Evolutionary conservation across 2,113 vertebrate species (phyloP).

Genomic region (Castor canadensis): DNA sequence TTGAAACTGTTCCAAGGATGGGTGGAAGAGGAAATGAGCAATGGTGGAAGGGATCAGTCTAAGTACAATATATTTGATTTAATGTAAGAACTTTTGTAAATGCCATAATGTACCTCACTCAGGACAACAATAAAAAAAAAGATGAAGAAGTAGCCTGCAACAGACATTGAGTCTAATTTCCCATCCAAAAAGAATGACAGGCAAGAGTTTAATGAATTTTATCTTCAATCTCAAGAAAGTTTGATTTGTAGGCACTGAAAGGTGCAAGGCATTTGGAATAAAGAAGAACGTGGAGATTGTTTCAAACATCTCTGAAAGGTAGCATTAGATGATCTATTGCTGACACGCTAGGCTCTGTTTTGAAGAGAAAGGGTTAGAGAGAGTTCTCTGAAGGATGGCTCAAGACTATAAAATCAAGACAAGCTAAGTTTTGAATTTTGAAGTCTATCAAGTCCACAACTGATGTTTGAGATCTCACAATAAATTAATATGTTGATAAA

Average conservation of each 20-base stretch:
- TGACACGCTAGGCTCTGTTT: background rate
- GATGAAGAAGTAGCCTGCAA: background rate
- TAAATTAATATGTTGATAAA: background rate
- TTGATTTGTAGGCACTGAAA: background rate
- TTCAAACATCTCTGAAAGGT: background rate
- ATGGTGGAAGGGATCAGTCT: too few species aligned
- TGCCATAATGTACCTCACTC: too few species aligned
- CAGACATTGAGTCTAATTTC: background rate
- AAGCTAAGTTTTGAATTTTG: background rate
- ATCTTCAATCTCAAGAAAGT: background rate
- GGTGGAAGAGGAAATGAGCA: too few species aligned
- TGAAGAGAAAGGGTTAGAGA: background rate
- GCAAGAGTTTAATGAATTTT: background rate
- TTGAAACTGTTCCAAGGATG: too few species aligned
- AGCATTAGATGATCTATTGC: background rate
- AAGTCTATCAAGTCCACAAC: background rate
- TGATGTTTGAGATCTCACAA: background rate
- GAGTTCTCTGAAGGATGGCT: background rate
- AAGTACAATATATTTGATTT: too few species aligned
- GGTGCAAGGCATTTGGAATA: background rate
- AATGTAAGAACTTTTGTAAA: too few species aligned
- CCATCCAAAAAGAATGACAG: background rate
- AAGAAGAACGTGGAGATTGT: background rate
- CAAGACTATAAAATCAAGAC: background rate
- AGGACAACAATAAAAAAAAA: too few species aligned